Base-by-base conservation (phyloP, 2,797 vertebrate genomes). In the Smutsia gigantea region DNA sequence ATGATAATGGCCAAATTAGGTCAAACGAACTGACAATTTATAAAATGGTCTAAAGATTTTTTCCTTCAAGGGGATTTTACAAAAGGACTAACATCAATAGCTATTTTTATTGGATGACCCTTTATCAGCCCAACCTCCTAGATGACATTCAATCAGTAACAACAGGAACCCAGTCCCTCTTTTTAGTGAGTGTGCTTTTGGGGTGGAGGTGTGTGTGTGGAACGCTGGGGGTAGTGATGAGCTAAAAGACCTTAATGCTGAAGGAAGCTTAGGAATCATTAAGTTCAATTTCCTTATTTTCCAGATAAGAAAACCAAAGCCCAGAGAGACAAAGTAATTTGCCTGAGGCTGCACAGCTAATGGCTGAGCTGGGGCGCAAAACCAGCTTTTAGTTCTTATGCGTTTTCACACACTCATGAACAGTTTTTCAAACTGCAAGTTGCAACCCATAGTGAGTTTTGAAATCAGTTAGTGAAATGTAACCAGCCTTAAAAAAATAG, bases 11-110 rank as follows among this genome's bases (percentile, higher is more conserved):
- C 46, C 39, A 85, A 55, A 79, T 75, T 91, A 66, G 42, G 72
- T 78, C 37, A 92, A 95, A 39, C 63, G 79, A 42, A 77, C 10
- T 63, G 31, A 94, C 51, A 85, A 13, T 89, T 89, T 69, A 8
- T 88, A 69, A 84, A 96, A 55, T 49, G 72, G 39, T 63, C 79
- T 1, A 87, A 93, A 84, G 64, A 84, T 10, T 87, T 82, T 86
- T 86, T 68, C 61, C 63, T 90, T 94, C 46, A 53, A 90, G 57
- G 2, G 6, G 13, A 82, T 72, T 27, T 78, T 79, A 84, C 34
- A 53, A 64, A 42, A 88, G 34, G 71, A 46, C 23, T 63, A 77
- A 61, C 66, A 72, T 71, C 37, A 79, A 17, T 88, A 79, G 68
- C 34, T 88, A 23, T 66, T 79, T 93, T 94, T 93, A 72, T 71